Evolutionary conservation across 2,888 invertebrate genomes (phyloP).

Genomic region (Drosophila mimetica): DNA sequence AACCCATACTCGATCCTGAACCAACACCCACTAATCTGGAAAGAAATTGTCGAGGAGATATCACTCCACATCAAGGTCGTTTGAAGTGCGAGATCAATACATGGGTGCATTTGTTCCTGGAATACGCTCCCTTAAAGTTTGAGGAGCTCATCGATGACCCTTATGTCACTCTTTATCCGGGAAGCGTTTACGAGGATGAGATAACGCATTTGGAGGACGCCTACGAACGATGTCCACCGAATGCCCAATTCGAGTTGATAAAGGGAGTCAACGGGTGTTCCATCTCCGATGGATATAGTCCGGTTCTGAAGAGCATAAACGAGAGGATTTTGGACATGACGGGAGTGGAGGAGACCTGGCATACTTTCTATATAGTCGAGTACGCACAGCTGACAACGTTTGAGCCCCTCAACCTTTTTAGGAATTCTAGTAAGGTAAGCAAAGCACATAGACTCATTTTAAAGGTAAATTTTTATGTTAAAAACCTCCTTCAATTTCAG

Average conservation of each 20-base stretch:
- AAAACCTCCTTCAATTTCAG: no score
- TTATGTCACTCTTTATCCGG: slow-evolving; percentile 18
- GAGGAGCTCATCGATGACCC: slow-evolving; percentile 38
- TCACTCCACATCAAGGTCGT: background rate
- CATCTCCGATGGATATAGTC: slow-evolving; percentile 28
- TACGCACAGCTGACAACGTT: slow-evolving; percentile 30
- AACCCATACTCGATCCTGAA: background rate
- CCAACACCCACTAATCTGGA: slow-evolving; percentile 8
- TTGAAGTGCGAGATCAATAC: slow-evolving; percentile 26
- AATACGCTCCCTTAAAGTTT: slow-evolving; percentile 36
- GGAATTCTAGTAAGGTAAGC: background rate
- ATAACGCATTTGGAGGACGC: slow-evolving; percentile 35
- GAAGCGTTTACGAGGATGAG: slow-evolving; percentile 36
- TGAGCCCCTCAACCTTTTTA: slow-evolving; percentile 22
- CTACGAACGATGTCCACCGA: slow-evolving; percentile 26
- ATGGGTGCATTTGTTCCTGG: slow-evolving; percentile 10
- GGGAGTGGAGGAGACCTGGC: background rate
- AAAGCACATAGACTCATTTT: no score
- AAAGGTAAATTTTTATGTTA: no score
- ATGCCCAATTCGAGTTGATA: background rate
- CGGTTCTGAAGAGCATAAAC: slow-evolving; percentile 2
- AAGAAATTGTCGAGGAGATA: slow-evolving; percentile 8
- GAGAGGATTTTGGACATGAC: slow-evolving; percentile 52
- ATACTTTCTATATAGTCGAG: slow-evolving; percentile 26
- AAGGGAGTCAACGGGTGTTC: slow-evolving; percentile 39